Conservation (phyloP, 2,888 invertebrate species). For the Drosophila neonasuta region DNA sequence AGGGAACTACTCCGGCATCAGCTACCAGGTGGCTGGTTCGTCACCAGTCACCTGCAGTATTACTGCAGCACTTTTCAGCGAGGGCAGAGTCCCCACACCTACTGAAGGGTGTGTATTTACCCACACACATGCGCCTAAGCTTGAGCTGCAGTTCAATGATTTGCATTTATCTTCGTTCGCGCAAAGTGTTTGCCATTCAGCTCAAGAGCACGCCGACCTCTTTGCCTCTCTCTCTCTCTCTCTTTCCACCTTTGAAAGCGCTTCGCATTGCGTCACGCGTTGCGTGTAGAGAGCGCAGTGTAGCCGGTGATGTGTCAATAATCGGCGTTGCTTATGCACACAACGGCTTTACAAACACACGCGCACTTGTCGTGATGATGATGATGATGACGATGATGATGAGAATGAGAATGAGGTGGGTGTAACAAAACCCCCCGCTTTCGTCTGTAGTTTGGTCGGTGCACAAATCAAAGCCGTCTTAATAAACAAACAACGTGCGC, state of each 20-base stretch:
- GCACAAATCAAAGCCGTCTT: conserved; percentile 72
- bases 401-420: conserved; percentile 6
- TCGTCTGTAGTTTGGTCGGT: conserved; percentile 22
- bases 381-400: not conserved
- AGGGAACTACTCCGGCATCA: too few relatives aligned
- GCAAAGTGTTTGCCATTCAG: conserved; percentile 42
- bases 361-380: conserved; percentile 64
- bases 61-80: too few relatives aligned
- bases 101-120: not conserved
- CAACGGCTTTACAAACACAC: conserved; percentile 68
- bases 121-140: conserved; percentile 4
- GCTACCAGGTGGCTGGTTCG: too few relatives aligned
- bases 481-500: conserved; percentile 73
- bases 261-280: conserved; percentile 11
- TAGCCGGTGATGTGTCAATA: conserved; percentile 70
- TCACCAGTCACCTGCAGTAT: too few relatives aligned
- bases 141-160: conserved; percentile 62
- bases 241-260: not conserved
- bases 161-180: conserved; percentile 61
- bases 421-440: conserved; percentile 17
- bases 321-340: conserved; percentile 72
- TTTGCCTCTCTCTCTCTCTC: conserved; percentile 1
- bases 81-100: not conserved
- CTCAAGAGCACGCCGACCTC: conserved; percentile 24
- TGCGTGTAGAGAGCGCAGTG: conserved; percentile 21